These are phyloP conservation scores for Leptobrachium ailaonicum DNA, from an alignment of 2,113 vertebrate genomes.

Conservation along the genomic window DNA sequence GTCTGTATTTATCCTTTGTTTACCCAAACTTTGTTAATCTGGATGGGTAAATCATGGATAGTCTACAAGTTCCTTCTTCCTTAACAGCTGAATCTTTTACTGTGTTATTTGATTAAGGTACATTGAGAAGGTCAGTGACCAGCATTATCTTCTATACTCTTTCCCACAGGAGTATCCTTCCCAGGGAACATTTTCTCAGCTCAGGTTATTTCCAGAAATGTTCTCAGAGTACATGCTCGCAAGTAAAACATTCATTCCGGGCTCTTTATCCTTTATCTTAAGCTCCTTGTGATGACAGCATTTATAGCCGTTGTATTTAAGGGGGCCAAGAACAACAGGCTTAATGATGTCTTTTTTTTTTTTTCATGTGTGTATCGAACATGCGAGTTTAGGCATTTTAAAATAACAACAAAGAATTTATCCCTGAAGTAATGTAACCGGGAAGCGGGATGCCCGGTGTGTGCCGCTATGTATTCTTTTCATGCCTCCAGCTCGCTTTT, in stretches of 20 bases:
- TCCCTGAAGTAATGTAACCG: no score
- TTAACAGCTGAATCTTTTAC: conserved; percentile 48
- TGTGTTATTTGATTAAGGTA: conserved; percentile 62
- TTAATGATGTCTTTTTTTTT: conserved; percentile 56
- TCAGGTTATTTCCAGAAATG: conserved; percentile 73
- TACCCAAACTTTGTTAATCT: conserved; percentile 39
- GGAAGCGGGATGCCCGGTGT: no score
- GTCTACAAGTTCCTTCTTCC: conserved; percentile 51
- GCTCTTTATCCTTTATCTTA: conserved; percentile 70
- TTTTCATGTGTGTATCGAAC: no score
- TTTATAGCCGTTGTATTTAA: conserved; percentile 69
- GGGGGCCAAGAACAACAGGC: conserved; percentile 67
- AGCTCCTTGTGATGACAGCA: conserved; percentile 60
- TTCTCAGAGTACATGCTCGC: conserved; percentile 68
- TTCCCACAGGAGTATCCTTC: conserved; percentile 69
- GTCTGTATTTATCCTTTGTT: conserved; percentile 15
- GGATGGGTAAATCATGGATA: conserved; percentile 63
- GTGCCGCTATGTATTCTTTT: no score
- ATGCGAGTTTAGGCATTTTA: not conserved
- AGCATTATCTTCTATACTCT: conserved; percentile 68
- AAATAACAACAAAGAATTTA: not conserved
- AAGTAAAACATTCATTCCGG: conserved; percentile 70
- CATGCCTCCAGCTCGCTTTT: no score
- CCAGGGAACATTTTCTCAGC: conserved; percentile 67
- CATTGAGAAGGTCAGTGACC: conserved; percentile 69